Conservation (phyloP, 2,797 vertebrate genomes). For the Jordanella pulchra region DNA sequence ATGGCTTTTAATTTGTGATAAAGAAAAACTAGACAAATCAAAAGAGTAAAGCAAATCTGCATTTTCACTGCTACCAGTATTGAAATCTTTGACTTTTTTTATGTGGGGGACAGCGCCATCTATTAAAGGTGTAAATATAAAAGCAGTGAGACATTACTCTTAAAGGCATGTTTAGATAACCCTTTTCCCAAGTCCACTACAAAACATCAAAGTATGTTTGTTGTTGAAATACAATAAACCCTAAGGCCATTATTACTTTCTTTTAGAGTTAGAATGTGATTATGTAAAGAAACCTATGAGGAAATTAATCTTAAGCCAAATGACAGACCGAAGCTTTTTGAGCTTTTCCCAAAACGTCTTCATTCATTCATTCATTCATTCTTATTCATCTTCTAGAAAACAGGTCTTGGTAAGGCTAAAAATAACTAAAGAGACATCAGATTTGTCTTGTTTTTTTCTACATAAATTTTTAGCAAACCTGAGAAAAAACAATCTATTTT, state of each 20-base stretch:
- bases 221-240: neutral
- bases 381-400: slow-evolving; percentile 14
- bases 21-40: slow-evolving; percentile 33
- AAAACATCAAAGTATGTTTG: slow-evolving; percentile 1
- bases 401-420: slow-evolving; percentile 4
- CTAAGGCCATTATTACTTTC: neutral
- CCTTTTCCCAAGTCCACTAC: neutral
- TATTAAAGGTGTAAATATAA: neutral
- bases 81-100: neutral
- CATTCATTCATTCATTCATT: too few species aligned
- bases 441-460: neutral
- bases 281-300: neutral
- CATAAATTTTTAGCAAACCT: neutral
- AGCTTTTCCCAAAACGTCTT: neutral
- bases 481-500: neutral
- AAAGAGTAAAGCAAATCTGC: slow-evolving; percentile 11
- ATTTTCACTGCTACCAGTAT: neutral
- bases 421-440: neutral
- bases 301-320: neutral
- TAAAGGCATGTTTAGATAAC: slow-evolving; percentile 17
- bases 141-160: slow-evolving; percentile 9
- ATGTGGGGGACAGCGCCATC: neutral
- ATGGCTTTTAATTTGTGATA: slow-evolving; percentile 32
- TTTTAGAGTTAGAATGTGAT: neutral
- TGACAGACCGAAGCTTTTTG: neutral